Evolutionary conservation across 64 coral and sea anemone species (phyloP).

Genomic region (Pocillopora damicornis): DNA sequence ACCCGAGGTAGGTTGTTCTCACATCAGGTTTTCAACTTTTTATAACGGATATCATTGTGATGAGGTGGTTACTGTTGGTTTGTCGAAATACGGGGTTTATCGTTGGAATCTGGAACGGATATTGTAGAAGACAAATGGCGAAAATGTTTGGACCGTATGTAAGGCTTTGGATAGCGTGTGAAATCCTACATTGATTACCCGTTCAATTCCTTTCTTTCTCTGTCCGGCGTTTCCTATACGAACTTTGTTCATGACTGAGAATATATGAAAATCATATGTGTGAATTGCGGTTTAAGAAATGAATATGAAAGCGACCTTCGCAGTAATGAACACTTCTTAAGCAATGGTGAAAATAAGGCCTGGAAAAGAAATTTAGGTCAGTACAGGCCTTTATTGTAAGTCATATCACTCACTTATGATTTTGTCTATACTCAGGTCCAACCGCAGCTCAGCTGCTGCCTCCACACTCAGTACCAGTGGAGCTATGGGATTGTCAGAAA

Average conservation of each 20-base stretch:
- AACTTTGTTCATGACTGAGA: no score
- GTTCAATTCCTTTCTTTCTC: background rate
- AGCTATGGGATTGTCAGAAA: constrained; percentile 95
- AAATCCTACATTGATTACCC: background rate
- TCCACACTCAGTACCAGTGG: constrained; percentile 89
- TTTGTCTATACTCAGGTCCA: constrained; percentile 51
- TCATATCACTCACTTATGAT: background rate
- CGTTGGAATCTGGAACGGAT: background rate
- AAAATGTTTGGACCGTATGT: background rate
- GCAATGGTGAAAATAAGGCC: no score
- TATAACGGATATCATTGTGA: no score
- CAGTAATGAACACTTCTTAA: no score
- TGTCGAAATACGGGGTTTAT: background rate
- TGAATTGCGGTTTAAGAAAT: no score
- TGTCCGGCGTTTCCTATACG: no score
- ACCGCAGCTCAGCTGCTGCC: constrained; percentile 69
- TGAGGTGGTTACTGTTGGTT: no score
- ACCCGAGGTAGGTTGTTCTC: constrained; percentile 26
- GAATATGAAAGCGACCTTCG: no score
- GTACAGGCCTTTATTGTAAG: background rate
- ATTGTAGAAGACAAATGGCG: background rate
- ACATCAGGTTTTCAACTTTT: background rate
- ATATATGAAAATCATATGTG: no score
- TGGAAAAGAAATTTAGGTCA: no score
- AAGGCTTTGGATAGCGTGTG: background rate